Evolutionary conservation across 1,140 invertebrate species (phyloP).

Genomic region (Drosophila sturtevanti): DNA sequence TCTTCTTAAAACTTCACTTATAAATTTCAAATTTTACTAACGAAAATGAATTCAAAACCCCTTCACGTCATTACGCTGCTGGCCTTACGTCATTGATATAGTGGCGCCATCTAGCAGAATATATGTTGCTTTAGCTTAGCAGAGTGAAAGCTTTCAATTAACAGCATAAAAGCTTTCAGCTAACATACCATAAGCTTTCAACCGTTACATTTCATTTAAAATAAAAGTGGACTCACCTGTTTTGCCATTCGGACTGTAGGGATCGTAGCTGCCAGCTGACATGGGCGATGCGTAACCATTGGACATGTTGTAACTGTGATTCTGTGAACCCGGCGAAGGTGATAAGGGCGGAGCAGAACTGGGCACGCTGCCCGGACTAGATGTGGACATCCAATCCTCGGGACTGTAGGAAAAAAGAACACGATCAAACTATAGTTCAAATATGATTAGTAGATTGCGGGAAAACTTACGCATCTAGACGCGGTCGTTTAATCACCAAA

Average conservation of each 20-base stretch:
- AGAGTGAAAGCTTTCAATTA: neutral
- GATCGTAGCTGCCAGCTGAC: conserved; percentile 92
- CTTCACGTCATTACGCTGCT: neutral
- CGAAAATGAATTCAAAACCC: neutral
- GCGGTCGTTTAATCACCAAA: conserved; percentile 68
- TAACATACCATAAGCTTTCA: neutral
- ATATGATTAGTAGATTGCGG: neutral
- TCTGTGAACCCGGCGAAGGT: conserved; percentile 85
- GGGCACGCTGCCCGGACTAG: conserved; percentile 85
- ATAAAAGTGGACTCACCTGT: conserved; percentile 86
- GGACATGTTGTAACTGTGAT: conserved; percentile 85
- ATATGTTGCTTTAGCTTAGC: too few species aligned
- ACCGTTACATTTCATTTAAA: neutral
- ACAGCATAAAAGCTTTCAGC: neutral
- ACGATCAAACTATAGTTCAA: neutral
- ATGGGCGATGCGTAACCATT: conserved; percentile 93
- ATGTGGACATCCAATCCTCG: conserved; percentile 86
- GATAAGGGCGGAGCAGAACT: conserved; percentile 85
- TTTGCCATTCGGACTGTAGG: conserved; percentile 93
- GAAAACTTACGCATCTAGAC: conserved; percentile 75
- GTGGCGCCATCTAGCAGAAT: neutral
- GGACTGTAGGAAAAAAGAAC: conserved; percentile 58
- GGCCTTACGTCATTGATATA: neutral
- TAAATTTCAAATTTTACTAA: too few species aligned
- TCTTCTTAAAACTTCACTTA: too few species aligned